Base-by-base conservation (phyloP, 2,888 invertebrate genomes). In the Metalampra italica region DNA sequence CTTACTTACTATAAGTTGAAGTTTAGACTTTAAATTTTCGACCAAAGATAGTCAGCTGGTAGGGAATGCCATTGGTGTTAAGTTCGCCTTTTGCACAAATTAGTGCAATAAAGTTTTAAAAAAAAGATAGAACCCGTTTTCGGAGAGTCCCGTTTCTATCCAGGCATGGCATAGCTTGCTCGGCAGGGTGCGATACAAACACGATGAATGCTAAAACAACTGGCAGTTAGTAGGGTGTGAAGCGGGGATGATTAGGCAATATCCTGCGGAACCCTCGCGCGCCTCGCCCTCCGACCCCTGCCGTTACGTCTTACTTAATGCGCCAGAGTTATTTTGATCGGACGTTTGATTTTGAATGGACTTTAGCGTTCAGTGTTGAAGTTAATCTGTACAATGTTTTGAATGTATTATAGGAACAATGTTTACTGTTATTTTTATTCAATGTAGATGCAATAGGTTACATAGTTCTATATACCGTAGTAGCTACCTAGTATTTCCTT, bases 201-300 rank as follows among this genome's bases (percentile, higher is more conserved):
- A 73, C 82, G 78, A 85, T 88, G 85, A 87, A 87, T 87, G 72
- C 76, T 87, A 85, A 88, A 88, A 87, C 87, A 89, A 86, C 86
- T 76, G 79, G 77, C 83, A 73, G 82, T 81, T 82, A 82, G 81
- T 79, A 80, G 87, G 85, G 88, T 82, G 87, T 75, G 85, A 84
- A 82, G 82, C 78, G 75, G 78, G 82, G 71, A 86, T 89, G 88
- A 89, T 88, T 85, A 83, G 88, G 85, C 88, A 87, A 89, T 88
- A 87, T 86, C 82, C 83, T 76, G 75, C 66, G 69, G 56, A 67
- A 70, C 85, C 82, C 79, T 75, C 75, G n/a, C n/a, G n/a, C n/a
- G 54, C 57, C 71, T 67, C 71, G 64, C 75, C 76, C 78, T 69
- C 63, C 74, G 76, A 75, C 79, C 78, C 40, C 47, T 22, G 47